A percentile compares a stretch with the other conserved stretches of the same genome.
Conservation (phyloP, 64 coral and sea anemone genomes). For the Orbicella faveolata region DNA sequence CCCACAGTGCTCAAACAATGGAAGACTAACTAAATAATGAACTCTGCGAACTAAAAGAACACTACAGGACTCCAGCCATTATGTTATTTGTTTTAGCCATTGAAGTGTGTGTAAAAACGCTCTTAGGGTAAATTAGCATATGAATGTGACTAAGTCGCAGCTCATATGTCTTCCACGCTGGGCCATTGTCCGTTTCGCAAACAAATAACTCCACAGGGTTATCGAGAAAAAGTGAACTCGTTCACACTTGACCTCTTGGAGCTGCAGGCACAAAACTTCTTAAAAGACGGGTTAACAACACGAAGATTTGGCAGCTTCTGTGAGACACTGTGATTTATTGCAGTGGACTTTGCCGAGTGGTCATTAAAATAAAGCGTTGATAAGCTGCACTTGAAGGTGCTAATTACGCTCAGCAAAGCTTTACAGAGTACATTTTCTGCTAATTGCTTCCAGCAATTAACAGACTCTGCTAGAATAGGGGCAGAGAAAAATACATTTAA, state of each 20-base stretch:
- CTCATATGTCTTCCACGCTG: slow-evolving; percentile 43
- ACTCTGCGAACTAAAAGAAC: slow-evolving; percentile 1
- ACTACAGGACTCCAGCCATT: slow-evolving; percentile 36
- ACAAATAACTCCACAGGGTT: slow-evolving; percentile 14
- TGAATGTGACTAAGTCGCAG: not conserved
- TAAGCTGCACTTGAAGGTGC: not conserved
- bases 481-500: not conserved
- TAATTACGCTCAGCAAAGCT: slow-evolving; percentile 26
- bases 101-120: slow-evolving; percentile 39
- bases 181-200: slow-evolving; percentile 21
- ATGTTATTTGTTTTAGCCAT: slow-evolving; percentile 28
- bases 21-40: slow-evolving; percentile 4
- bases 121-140: slow-evolving; percentile 27
- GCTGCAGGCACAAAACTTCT: not conserved
- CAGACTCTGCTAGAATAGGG: not conserved
- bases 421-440: slow-evolving; percentile 8
- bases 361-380: slow-evolving; percentile 7
- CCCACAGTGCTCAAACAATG: slow-evolving; percentile 26
- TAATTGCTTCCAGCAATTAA: slow-evolving; percentile 43
- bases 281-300: not conserved
- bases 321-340: not conserved
- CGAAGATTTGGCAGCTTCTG: not conserved
- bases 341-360: not conserved
- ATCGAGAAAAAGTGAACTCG: not conserved
- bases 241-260: not conserved